phyloP scores from a whole-genome alignment of 2,888 invertebrate species.

The Exocentrus adspersus region DNA sequence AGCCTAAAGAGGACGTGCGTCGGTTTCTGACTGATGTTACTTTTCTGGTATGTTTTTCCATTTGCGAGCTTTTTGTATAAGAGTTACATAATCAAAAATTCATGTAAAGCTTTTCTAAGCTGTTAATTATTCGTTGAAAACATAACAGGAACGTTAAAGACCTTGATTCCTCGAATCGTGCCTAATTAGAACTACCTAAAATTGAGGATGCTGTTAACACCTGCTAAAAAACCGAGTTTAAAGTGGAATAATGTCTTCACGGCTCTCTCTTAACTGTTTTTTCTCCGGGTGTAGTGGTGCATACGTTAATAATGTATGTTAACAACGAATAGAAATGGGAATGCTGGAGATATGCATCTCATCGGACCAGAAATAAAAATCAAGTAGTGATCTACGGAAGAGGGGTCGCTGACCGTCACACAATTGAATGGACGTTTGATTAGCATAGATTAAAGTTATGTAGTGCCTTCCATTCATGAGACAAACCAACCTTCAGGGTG shows the following conservation, averaged over 20 bases:
- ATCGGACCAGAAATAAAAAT: background rate
- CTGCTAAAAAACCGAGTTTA: background rate
- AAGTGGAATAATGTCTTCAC: background rate
- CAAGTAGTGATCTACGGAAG: background rate
- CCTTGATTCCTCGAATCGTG: background rate
- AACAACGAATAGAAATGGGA: background rate
- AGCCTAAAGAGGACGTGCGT: background rate
- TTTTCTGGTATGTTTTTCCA: too few species aligned
- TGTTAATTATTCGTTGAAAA: background rate
- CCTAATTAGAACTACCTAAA: background rate
- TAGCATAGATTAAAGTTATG: conserved; percentile 1
- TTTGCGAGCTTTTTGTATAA: too few species aligned
- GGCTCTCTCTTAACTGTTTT: background rate
- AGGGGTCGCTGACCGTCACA: background rate
- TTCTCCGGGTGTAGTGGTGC: background rate
- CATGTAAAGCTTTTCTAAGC: too few species aligned
- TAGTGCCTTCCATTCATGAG: background rate
- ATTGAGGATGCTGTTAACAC: background rate
- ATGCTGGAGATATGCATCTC: background rate
- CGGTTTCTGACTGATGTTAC: too few species aligned
- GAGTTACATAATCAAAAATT: too few species aligned
- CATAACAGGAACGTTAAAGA: background rate
- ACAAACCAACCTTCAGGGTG: too few species aligned
- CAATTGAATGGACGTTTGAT: background rate
- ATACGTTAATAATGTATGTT: background rate